phyloP scores from a whole-genome alignment of 2,113 vertebrate species.

The Salvelinus namaycush region DNA sequence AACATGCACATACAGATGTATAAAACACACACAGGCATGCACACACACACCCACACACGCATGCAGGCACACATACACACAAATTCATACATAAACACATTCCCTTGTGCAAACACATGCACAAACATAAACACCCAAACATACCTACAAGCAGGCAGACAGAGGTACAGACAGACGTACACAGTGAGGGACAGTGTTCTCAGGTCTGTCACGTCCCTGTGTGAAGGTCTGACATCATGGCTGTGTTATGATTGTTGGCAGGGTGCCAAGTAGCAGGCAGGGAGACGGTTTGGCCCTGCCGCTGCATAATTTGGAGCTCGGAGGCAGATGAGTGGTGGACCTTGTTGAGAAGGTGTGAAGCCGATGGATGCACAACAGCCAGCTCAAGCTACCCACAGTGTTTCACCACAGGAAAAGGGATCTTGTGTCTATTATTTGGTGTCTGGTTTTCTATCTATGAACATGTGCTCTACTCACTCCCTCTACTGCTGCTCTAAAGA shows the following conservation, averaged over 20 bases:
- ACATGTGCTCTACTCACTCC: background rate
- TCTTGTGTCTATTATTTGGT: background rate
- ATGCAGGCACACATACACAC: background rate
- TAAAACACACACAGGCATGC: background rate
- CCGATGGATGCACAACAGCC: slow-evolving; percentile 56
- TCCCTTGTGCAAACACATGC: background rate
- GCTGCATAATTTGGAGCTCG: slow-evolving; percentile 59
- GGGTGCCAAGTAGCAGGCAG: slow-evolving; percentile 49
- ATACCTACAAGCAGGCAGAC: slow-evolving; percentile 20
- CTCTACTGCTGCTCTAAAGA: background rate
- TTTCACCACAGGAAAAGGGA: background rate
- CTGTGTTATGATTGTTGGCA: slow-evolving; percentile 73
- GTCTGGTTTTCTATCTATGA: background rate
- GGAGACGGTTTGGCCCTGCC: slow-evolving; percentile 3
- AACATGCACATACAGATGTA: slow-evolving; percentile 45
- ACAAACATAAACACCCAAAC: slow-evolving; percentile 13
- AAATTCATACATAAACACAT: slow-evolving; percentile 28
- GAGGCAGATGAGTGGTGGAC: slow-evolving; percentile 64
- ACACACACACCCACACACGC: background rate
- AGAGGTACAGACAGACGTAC: slow-evolving; percentile 5
- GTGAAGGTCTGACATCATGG: slow-evolving; percentile 70
- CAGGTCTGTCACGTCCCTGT: slow-evolving; percentile 50
- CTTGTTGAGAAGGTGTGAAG: slow-evolving; percentile 57
- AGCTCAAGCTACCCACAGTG: slow-evolving; percentile 28
- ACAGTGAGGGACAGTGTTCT: slow-evolving; percentile 42